A percentile compares a stretch with the other conserved stretches of the same genome.
Evolutionary conservation across 2,888 invertebrate species (phyloP).

Genomic region (Plusia festucae): DNA sequence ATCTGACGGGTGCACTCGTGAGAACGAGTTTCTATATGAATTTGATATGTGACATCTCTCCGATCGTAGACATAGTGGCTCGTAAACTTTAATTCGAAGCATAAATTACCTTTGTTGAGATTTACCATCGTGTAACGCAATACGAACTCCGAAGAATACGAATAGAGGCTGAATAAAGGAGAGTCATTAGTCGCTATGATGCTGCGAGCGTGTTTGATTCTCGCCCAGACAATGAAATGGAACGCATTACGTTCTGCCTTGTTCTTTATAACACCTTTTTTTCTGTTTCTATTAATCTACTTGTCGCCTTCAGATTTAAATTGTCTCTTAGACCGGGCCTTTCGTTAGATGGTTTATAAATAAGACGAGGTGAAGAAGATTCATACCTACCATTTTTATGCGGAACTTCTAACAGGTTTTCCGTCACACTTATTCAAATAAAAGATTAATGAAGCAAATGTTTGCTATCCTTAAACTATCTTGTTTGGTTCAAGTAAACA

Average conservation of each 20-base stretch:
- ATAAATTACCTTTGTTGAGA: conserved; percentile 81
- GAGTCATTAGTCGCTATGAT: conserved; percentile 73
- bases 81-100: conserved; percentile 81
- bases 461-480: conserved; percentile 52
- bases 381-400: conserved; percentile 7
- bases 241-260: conserved; percentile 58
- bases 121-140: conserved; percentile 79
- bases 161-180: conserved; percentile 73
- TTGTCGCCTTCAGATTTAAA: conserved; percentile 41
- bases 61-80: conserved; percentile 79
- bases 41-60: conserved; percentile 81
- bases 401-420: conserved; percentile 10
- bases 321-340: conserved; percentile 25
- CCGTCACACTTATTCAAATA: conserved; percentile 47
- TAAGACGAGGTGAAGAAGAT: conserved; percentile 7
- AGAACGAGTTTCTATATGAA: conserved; percentile 75
- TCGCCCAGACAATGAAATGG: conserved; percentile 59
- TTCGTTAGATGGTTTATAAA: conserved; percentile 17
- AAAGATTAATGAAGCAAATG: conserved; percentile 61
- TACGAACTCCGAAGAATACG: conserved; percentile 69
- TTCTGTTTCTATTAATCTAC: conserved; percentile 44
- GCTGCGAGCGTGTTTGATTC: conserved; percentile 63
- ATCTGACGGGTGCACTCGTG: conserved; percentile 80
- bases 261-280: conserved; percentile 52
- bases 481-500: conserved; percentile 56